These are phyloP conservation scores for Eidolon dupreanum DNA, from an alignment of 2,797 vertebrate genomes.

Conservation along the genomic window DNA sequence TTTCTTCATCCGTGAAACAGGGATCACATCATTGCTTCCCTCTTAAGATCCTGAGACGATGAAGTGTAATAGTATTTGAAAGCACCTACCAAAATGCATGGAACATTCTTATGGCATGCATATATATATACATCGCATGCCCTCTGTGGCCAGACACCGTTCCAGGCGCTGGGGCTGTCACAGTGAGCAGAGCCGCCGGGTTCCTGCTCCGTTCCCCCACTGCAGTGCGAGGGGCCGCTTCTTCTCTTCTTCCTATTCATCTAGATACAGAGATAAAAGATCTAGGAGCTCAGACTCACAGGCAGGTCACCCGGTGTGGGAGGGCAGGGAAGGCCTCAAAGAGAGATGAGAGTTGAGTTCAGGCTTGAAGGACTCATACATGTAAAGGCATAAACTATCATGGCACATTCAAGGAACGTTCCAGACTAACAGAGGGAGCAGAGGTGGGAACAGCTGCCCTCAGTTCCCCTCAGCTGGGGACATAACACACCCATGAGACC, in stretches of 20 bases:
- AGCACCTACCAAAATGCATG: neutral
- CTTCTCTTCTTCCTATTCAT: no score
- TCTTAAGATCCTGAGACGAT: neutral
- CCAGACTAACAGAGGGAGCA: neutral
- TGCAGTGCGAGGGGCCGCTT: accelerated
- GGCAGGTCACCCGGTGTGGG: no score
- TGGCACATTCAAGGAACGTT: neutral
- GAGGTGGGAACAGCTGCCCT: neutral
- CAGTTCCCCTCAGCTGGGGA: neutral
- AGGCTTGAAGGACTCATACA: neutral
- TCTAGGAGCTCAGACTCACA: neutral
- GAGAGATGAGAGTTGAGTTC: neutral
- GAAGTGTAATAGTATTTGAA: neutral
- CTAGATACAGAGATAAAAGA: neutral
- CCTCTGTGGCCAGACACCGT: accelerated
- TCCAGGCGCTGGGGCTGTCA: accelerated
- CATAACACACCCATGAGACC: accelerated
- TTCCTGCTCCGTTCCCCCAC: neutral
- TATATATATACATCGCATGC: accelerated
- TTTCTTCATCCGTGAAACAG: neutral
- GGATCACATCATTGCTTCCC: neutral
- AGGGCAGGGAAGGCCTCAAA: neutral
- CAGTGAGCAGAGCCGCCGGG: no score
- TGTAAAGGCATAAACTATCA: neutral
- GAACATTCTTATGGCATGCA: no score